Percentiles rank a stretch among this genome's conserved stretches.
phyloP scores from a whole-genome alignment of 2,888 invertebrate species.

The Drosophila pegasa region DNA sequence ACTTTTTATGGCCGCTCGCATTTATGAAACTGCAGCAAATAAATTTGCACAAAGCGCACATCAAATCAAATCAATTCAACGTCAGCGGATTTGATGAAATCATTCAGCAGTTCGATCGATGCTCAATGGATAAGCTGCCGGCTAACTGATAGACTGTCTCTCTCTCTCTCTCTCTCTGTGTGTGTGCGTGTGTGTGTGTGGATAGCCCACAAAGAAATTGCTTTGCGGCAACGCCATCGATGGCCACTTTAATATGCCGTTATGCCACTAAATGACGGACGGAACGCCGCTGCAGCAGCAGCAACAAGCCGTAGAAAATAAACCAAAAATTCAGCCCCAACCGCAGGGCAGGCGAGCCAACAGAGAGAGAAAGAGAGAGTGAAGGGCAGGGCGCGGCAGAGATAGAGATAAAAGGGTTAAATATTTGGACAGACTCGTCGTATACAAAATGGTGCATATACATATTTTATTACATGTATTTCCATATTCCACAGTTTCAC shows the following conservation, averaged over 20 bases:
- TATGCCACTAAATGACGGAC: conserved; percentile 48
- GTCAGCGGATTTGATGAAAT: conserved; percentile 73
- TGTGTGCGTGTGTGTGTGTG: background rate
- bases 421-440: conserved; percentile 42
- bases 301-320: conserved; percentile 14
- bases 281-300: conserved; percentile 29
- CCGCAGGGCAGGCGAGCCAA: background rate
- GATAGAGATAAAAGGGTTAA: conserved; percentile 19
- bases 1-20: conserved; percentile 58
- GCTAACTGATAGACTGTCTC: conserved; percentile 8
- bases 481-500: conserved; percentile 52
- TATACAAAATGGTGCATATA: conserved; percentile 31
- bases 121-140: conserved; percentile 23
- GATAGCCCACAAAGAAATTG: conserved; percentile 42
- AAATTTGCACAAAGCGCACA: conserved; percentile 74
- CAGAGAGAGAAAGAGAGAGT: background rate
- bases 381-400: background rate
- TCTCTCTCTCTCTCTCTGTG: background rate
- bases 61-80: conserved; percentile 72
- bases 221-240: conserved; percentile 45
- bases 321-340: background rate
- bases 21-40: conserved; percentile 71
- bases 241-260: conserved; percentile 56
- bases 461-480: conserved; percentile 34
- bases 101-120: conserved; percentile 54